These are phyloP conservation scores for Oncorhynchus masou DNA, from an alignment of 2,113 vertebrate species.

Conservation along the genomic window DNA sequence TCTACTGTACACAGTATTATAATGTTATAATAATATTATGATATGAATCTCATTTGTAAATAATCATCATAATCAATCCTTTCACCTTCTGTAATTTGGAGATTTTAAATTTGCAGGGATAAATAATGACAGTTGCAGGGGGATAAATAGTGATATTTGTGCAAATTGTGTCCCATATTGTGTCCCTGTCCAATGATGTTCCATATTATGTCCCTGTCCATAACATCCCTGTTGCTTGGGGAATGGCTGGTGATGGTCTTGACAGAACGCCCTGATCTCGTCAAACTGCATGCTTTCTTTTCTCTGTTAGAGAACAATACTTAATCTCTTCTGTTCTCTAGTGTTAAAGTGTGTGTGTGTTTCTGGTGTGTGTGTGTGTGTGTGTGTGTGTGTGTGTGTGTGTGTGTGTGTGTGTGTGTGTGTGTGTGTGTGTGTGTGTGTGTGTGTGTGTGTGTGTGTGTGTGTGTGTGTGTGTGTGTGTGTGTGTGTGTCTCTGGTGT, in stretches of 20 bases:
- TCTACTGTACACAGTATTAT: background rate
- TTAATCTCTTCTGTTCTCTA: conserved; percentile 34
- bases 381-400: conserved; percentile 28
- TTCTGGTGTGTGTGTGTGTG: conserved; percentile 28
- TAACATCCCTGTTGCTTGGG: conserved; percentile 13
- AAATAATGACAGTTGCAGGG: no score
- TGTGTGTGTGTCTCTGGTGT: conserved; percentile 38
- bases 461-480: conserved; percentile 23
- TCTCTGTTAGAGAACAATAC: conserved; percentile 54
- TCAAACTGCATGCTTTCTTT: conserved; percentile 63
- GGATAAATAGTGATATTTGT: conserved; percentile 8
- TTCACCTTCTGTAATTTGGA: background rate
- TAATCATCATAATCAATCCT: background rate
- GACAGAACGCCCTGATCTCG: conserved; percentile 47
- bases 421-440: conserved; percentile 12
- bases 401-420: conserved; percentile 36
- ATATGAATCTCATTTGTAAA: background rate
- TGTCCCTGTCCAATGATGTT: background rate
- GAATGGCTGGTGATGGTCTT: conserved; percentile 27
- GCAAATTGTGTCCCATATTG: background rate
- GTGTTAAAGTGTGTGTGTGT: conserved; percentile 42
- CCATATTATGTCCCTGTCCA: background rate
- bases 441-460: conserved; percentile 38
- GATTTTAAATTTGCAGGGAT: background rate
- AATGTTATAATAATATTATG: background rate